Base-by-base conservation (phyloP, 2,113 vertebrate genomes). In the Osmerus eperlanus region DNA sequence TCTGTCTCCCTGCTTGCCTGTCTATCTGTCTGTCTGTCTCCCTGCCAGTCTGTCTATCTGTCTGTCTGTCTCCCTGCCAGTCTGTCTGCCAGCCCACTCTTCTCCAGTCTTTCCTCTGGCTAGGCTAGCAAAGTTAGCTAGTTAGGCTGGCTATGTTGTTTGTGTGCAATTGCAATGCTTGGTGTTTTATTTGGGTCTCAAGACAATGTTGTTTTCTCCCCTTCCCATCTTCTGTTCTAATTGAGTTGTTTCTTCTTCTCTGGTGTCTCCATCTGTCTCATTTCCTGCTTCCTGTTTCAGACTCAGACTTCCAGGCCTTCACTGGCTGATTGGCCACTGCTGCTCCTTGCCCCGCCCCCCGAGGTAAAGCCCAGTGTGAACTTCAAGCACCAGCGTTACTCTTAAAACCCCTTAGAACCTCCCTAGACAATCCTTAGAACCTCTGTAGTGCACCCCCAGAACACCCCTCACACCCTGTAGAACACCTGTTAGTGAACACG, bases 271-370 rank as follows among this genome's bases (percentile, higher is more conserved):
- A 73, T 79, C 72, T 85, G 63, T 87, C 84, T 91, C 68, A 84
- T 68, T 81, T 87, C 79, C 85, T 92, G 70, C 87, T 89, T 89
- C 83, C 84, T 78, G 78, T 93, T 92, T 87, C 92, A 93, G 92
- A 93, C 78, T 91, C 92, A 82, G 92, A 94, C 88, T 93, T 93
- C 90, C 80, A 93, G 87, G 91, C 92, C 85, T 93, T 91, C 88
- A 90, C 91, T 71, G 92, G 91, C 87, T 88, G 89, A 90, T 81
- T 86, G 90, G 63, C 85, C 86, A 78, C 32, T 72, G 84, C 83
- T 86, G 86, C 67, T 85, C 82, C 84, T 80, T 87, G 83, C 74
- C 68, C 75, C 72, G 67, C 64, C 67, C 70, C 70, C 62, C 63
- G 83, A 91, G 91, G 91, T 93, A 91, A 92, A 84, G 72, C 78